Percentiles rank a stretch among this genome's conserved stretches.
Conservation (phyloP, 2,113 vertebrate genomes). For the Raja brachyura region DNA sequence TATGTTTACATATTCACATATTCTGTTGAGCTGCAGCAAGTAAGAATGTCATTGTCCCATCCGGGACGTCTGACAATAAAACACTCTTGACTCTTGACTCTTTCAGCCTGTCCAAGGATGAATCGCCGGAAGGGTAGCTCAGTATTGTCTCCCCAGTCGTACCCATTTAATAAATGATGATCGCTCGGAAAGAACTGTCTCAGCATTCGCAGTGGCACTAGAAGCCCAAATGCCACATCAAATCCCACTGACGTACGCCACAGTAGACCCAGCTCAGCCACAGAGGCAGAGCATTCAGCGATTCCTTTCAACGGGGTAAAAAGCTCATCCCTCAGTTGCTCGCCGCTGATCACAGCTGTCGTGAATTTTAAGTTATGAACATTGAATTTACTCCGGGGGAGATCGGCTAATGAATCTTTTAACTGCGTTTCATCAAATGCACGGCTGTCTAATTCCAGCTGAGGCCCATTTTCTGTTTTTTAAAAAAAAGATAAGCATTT, state of each 20-base stretch:
- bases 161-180: slow-evolving; percentile 2
- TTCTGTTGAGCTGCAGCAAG: too few species aligned
- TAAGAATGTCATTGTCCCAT: too few species aligned
- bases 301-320: neutral
- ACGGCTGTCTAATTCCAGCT: neutral
- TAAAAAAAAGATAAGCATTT: neutral
- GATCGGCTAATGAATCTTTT: neutral
- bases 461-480: neutral
- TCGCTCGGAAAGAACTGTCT: neutral
- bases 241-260: neutral
- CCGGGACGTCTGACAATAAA: too few species aligned
- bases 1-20: too few species aligned
- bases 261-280: neutral
- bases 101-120: neutral
- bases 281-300: neutral
- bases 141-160: neutral
- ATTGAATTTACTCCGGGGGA: neutral
- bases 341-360: neutral
- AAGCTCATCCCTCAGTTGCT: neutral
- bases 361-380: neutral
- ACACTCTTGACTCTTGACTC: too few species aligned
- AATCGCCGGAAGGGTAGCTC: neutral
- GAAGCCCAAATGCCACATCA: neutral
- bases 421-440: neutral
- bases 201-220: neutral